Base-by-base conservation (phyloP, 2,888 invertebrate species). In the Hydrotaea diabolus region DNA sequence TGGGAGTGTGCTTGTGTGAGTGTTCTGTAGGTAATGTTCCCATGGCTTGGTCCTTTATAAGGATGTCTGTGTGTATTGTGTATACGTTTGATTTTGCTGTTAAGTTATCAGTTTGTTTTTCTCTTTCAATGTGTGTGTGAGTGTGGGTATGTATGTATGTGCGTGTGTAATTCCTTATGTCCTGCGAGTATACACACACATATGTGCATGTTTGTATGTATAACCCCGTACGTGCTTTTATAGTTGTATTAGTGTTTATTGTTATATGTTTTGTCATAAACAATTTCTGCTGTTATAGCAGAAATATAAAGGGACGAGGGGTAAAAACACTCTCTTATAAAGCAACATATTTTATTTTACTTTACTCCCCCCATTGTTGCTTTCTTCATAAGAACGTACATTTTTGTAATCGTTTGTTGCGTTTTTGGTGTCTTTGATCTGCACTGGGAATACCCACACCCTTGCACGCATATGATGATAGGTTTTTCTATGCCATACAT, bases 241-340 rank as follows among this genome's bases (percentile, higher is more conserved):
- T 31, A 31, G 2, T 31, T 31, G 43, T 39, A 46, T 55, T 80
- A 59, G 62, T 64, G 39, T 23, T 71, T 19, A 57, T 78, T 73
- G 19, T 64, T 55, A 39, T 9, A 43, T 74, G 64, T 62, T 72
- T 77, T 81, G 36, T 26, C 23, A 73, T 73, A 62, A 77, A 59
- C 57, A 59, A 59, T 57, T 36, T 77, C 23, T 82, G 82, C 77
- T 74, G 69, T 82, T 74, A 73, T 78, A 36, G 43, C 82, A 78
- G 71, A 71, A 82, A 64, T 11, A 9, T 21, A 53, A 31, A 31
- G 7, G 31, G 31, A 31, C n/a, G 53, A 53, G 53, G 3, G 53
- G 53, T 11, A 17, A 57, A 1, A 57, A 74, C 53, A 43, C 43
- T 2, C 11, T 13, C 43, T 76, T 17, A 77, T 11, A 11, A 73